Evolutionary conservation across 2,113 vertebrate genomes (phyloP), one percentile per base, ranked within the genome.

Genomic region (Anthoscopus minutus): DNA sequence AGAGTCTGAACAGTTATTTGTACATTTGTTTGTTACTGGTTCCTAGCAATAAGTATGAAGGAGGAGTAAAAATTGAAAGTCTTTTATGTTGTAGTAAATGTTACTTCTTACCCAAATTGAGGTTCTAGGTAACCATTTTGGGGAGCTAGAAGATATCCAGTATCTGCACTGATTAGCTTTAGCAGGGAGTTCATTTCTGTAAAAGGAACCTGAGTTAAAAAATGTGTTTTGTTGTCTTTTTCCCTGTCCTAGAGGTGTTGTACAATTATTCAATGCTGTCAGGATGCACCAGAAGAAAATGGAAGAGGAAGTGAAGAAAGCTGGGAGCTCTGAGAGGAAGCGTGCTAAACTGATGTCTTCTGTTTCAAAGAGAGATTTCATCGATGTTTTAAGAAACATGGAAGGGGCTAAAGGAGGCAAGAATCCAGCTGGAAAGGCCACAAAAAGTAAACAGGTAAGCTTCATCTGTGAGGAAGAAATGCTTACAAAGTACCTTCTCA

Each of bases 221-320:
- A 9, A 6, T n/a, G 35, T 48, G 11, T 76, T 14, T 84, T 77
- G 6, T 69, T 93, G n/a, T 21, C 25, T 24, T 79, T 64, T 50
- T 13, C 6, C 35, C 11, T 44, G 21, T 50, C 16, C 4, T 92
- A 99, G 99, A 89, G 99, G 99, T 30, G 99, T 99, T 71, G 99
- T 99, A 51, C 99, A 99, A 72, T 97, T 99, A 47, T 99, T 99
- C 86, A 99, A 99, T 7, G 99, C 99, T 5, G 98, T 99, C 42
- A 98, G 98, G 94, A 99, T 96, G 2, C 99, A 99, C 93, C 99
- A 99, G 77, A 98, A 98, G 83, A 98, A 97, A 0, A 58, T 99
- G 15, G 98, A 98, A 37, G 98, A 98, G 18, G 98, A 98, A 87
- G 81, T 99, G 85, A 99, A 98, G 94, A 98, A 99, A 79, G 98